Evolutionary conservation across 2,888 invertebrate genomes (phyloP).

Genomic region (Phalera bucephala): DNA sequence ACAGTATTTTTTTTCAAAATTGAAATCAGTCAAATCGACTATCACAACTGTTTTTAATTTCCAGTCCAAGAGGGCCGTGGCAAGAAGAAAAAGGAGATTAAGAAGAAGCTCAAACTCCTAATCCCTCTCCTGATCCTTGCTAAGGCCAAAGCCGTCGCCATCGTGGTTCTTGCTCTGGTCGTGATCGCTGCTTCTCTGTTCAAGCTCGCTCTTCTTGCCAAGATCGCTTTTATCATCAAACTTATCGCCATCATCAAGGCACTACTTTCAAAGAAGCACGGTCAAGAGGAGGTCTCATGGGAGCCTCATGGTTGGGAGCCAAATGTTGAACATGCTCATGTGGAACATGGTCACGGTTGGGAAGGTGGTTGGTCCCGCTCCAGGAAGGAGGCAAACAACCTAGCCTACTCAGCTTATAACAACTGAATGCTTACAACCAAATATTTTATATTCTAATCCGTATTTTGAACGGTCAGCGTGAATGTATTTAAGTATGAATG

Average conservation of each 20-base stretch:
- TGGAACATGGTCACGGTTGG: conserved; percentile 59
- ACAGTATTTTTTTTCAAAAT: too few relatives aligned
- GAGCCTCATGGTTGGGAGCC: conserved; percentile 48
- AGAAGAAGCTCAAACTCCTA: conserved; percentile 70
- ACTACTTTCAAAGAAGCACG: conserved; percentile 66
- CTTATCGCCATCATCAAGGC: conserved; percentile 62
- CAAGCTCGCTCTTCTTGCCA: conserved; percentile 89
- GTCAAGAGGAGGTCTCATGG: conserved; percentile 52
- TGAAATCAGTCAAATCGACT: too few relatives aligned
- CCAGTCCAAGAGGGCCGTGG: conserved; percentile 83
- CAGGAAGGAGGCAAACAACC: conserved; percentile 59
- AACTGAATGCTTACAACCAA: conserved; percentile 48
- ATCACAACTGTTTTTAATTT: too few relatives aligned
- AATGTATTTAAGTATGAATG: conserved; percentile 50
- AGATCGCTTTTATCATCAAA: conserved; percentile 86
- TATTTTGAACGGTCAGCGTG: conserved; percentile 23
- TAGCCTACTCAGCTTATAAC: conserved; percentile 69
- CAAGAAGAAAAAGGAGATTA: conserved; percentile 87
- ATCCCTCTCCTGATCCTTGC: conserved; percentile 84
- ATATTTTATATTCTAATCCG: conserved; percentile 30
- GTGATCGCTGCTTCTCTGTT: conserved; percentile 87
- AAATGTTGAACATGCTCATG: conserved; percentile 49
- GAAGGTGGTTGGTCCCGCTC: conserved; percentile 73
- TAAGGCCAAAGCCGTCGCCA: conserved; percentile 85
- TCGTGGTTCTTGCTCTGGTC: conserved; percentile 85